Conservation (phyloP, 2,113 vertebrate genomes). For the Brachyhypopomus gauderio region DNA sequence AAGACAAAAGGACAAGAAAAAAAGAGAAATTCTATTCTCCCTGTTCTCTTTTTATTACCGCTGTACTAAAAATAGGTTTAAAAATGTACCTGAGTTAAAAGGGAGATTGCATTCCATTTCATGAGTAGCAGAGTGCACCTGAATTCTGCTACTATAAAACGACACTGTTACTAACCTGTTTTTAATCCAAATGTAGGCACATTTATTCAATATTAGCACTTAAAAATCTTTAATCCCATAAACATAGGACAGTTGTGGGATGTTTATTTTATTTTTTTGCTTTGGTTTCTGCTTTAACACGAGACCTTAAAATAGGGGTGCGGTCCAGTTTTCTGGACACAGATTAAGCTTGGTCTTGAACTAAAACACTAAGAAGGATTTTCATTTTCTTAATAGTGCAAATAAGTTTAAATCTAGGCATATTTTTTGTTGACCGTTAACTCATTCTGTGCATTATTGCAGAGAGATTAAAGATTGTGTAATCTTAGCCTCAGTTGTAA, state of each 20-base stretch:
- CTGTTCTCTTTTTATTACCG: constrained; percentile 35
- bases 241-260: constrained; percentile 47
- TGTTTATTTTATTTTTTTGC: constrained; percentile 18
- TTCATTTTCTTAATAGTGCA: neutral
- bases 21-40: neutral
- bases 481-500: neutral
- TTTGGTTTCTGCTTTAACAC: neutral
- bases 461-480: neutral
- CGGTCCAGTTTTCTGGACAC: neutral
- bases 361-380: neutral
- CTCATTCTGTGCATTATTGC: neutral
- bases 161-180: constrained; percentile 35
- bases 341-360: neutral
- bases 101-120: constrained; percentile 45
- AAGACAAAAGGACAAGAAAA: neutral
- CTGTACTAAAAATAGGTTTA: constrained; percentile 38
- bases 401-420: neutral
- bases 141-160: constrained; percentile 31
- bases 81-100: constrained; percentile 27
- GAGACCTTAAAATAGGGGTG: neutral
- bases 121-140: constrained; percentile 55
- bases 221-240: constrained; percentile 50
- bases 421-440: neutral
- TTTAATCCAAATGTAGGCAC: constrained; percentile 19
- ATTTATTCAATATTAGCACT: constrained; percentile 58